Evolutionary conservation across 92 coral and sea anemone genomes (phyloP).

Genomic region (Blastomussa wellsi): DNA sequence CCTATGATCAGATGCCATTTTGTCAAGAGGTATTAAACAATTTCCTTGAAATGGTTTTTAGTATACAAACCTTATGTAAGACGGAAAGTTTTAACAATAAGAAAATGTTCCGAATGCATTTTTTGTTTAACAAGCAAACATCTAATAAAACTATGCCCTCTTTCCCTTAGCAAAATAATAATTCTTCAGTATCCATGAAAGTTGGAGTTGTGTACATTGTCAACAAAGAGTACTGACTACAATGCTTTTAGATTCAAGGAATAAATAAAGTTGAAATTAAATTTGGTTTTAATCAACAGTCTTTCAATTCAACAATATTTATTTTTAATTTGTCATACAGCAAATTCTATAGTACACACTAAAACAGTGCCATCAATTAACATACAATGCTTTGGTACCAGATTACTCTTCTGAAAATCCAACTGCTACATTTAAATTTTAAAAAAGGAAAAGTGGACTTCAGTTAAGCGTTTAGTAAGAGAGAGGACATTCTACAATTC

Average conservation of each 20-base stretch:
- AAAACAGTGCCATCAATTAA: slow-evolving; percentile 12
- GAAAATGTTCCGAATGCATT: slow-evolving; percentile 15
- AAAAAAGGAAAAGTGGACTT: slow-evolving; percentile 15
- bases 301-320: slow-evolving; percentile 36
- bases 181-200: too few species aligned
- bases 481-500: slow-evolving; percentile 15
- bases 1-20: not conserved
- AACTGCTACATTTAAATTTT: slow-evolving; percentile 10
- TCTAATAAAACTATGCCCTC: slow-evolving; percentile 4
- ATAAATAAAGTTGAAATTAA: slow-evolving; percentile 1
- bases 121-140: slow-evolving; percentile 8
- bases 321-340: slow-evolving; percentile 35
- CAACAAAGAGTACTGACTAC: not conserved
- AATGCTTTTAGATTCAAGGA: not conserved
- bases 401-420: slow-evolving; percentile 21
- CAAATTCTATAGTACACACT: slow-evolving; percentile 28
- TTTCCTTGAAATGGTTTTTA: not conserved
- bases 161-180: slow-evolving; percentile 4
- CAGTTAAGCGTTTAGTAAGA: not conserved
- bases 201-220: not conserved
- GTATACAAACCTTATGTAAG: slow-evolving; percentile 2
- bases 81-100: slow-evolving; percentile 1
- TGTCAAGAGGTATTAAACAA: not conserved
- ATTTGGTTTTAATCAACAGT: slow-evolving; percentile 34
- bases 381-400: slow-evolving; percentile 30